Evolutionary conservation across 2,888 invertebrate species (phyloP).

Genomic region (Callyntrura sp.): DNA sequence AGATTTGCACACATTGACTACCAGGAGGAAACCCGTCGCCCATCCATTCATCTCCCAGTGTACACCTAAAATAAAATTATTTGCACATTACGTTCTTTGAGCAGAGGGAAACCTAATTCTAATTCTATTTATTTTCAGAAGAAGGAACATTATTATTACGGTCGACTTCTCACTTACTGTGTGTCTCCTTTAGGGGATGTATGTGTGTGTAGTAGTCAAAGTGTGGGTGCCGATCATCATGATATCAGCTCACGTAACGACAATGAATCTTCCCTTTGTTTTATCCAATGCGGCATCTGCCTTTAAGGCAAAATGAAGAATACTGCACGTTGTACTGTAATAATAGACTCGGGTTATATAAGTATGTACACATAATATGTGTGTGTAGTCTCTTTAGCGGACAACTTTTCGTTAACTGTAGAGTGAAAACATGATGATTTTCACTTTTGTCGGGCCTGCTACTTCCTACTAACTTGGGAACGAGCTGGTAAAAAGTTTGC

Average conservation of each 20-base stretch:
- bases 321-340: neutral
- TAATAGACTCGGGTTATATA: neutral
- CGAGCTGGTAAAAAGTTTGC: slow-evolving; percentile 25
- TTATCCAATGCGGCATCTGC: neutral
- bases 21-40: neutral
- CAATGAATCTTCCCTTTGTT: slow-evolving; percentile 54
- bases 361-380: neutral
- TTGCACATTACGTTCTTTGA: neutral
- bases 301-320: neutral
- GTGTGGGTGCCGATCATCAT: slow-evolving; percentile 23
- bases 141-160: slow-evolving; percentile 15
- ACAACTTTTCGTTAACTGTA: neutral
- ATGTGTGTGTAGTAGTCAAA: neutral
- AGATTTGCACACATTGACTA: too few species aligned
- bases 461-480: slow-evolving; percentile 15
- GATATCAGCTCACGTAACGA: slow-evolving; percentile 45
- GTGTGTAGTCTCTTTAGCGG: neutral
- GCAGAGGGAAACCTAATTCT: slow-evolving; percentile 2
- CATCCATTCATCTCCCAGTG: neutral
- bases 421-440: neutral
- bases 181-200: slow-evolving; percentile 13
- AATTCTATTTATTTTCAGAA: slow-evolving; percentile 40
- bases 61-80: neutral
- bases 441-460: neutral
- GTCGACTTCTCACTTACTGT: neutral